Evolutionary conservation across 2,888 invertebrate genomes (phyloP).

Genomic region (Acanthopleura granulata): DNA sequence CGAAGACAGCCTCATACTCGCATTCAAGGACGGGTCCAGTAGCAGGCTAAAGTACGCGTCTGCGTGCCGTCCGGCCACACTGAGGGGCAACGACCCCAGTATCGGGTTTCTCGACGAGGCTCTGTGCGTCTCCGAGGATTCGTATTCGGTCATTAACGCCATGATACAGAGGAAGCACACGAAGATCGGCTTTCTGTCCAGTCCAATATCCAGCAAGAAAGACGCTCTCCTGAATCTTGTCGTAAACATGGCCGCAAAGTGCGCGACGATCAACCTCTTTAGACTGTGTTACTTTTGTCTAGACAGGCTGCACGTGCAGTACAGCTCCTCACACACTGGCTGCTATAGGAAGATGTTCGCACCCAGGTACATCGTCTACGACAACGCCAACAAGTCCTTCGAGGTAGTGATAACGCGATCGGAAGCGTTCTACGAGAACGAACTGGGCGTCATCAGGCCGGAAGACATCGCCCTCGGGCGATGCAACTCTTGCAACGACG

Average conservation of each 20-base stretch:
- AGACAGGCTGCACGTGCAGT: neutral
- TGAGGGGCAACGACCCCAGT: neutral
- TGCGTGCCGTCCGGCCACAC: neutral
- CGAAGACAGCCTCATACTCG: conserved; percentile 1
- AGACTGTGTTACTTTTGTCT: neutral
- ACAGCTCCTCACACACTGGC: neutral
- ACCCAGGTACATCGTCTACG: neutral
- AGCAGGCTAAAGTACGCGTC: neutral
- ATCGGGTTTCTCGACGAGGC: conserved; percentile 3
- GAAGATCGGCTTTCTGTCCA: neutral
- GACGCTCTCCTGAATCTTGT: neutral
- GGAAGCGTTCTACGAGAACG: conserved; percentile 4
- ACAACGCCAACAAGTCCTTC: neutral
- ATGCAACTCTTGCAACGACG: neutral
- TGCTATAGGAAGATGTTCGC: neutral
- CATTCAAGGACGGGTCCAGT: too few relatives aligned
- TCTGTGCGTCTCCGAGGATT: neutral
- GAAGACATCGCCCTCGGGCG: neutral
- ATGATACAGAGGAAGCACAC: neutral
- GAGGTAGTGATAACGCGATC: neutral
- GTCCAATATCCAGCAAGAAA: neutral
- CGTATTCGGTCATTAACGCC: conserved; percentile 4
- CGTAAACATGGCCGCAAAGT: neutral
- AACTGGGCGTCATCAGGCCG: neutral
- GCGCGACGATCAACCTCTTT: neutral